Percentiles rank a stretch among this genome's conserved stretches.
phyloP scores from a whole-genome alignment of 1,140 invertebrate genomes.

The Pogonognathellus flavescens region DNA sequence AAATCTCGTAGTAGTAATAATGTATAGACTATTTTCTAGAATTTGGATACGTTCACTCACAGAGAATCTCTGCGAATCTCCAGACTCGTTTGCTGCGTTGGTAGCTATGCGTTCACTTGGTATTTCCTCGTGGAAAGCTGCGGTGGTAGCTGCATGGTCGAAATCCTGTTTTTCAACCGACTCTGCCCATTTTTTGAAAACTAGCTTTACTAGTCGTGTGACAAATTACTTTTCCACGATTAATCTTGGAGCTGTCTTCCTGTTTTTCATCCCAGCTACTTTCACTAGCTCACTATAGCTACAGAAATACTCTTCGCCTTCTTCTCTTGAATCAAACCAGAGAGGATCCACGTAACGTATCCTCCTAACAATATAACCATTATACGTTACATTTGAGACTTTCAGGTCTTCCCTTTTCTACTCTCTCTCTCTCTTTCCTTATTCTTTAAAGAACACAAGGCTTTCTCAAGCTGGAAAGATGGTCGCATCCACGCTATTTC shows the following conservation, averaged over 20 bases:
- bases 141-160: slow-evolving; percentile 17
- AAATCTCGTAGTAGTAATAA: not conserved
- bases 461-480: too few relatives aligned
- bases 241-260: slow-evolving; percentile 67
- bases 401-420: not conserved
- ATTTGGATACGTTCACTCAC: slow-evolving; percentile 17
- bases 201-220: slow-evolving; percentile 60
- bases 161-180: slow-evolving; percentile 48
- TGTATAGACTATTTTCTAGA: not conserved
- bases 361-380: not conserved
- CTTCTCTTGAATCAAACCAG: not conserved
- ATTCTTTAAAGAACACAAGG: too few relatives aligned
- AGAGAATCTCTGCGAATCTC: slow-evolving; percentile 15
- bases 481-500: too few relatives aligned
- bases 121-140: not conserved
- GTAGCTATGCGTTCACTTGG: not conserved
- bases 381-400: not conserved
- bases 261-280: slow-evolving; percentile 61
- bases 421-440: not conserved
- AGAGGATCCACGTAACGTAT: not conserved
- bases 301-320: not conserved
- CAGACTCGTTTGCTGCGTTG: not conserved
- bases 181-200: slow-evolving; percentile 63
- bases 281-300: slow-evolving; percentile 3
- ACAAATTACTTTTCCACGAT: slow-evolving; percentile 67